Evolutionary conservation across 2,113 vertebrate species (phyloP).

Genomic region (Sylvicapra grimmia): DNA sequence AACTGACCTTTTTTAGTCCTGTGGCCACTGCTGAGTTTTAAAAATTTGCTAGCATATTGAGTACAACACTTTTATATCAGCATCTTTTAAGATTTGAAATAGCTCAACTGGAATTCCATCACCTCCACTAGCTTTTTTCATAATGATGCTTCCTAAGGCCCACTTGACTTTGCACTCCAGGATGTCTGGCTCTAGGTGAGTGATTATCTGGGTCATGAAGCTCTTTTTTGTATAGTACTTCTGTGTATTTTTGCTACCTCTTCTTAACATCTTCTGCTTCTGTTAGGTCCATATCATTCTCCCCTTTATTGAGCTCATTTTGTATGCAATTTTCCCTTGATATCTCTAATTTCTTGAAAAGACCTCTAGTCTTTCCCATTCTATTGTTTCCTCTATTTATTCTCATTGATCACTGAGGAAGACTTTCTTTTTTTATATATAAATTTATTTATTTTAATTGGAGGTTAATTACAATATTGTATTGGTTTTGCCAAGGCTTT

Average conservation of each 20-base stretch:
- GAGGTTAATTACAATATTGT: too few relatives aligned
- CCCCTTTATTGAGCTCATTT: background rate
- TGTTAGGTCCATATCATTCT: background rate
- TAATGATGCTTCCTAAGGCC: background rate
- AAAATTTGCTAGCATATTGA: background rate
- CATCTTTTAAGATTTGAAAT: background rate
- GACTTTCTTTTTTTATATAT: background rate
- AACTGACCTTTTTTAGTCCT: background rate
- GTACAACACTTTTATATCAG: background rate
- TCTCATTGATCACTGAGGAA: background rate
- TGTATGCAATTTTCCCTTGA: background rate
- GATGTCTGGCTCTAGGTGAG: background rate
- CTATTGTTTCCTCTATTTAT: background rate
- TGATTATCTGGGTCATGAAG: background rate
- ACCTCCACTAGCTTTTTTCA: background rate
- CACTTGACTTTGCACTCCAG: background rate
- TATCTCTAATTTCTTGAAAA: background rate
- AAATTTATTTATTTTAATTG: too few relatives aligned
- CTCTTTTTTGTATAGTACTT: background rate
- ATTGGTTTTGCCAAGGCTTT: too few relatives aligned
- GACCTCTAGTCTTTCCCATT: background rate
- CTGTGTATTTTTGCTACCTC: background rate
- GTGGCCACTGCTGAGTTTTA: background rate
- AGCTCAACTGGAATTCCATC: background rate
- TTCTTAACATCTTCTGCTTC: background rate